Percentiles rank a stretch among this genome's conserved stretches.
Conservation (phyloP, 2,888 invertebrate species). For the Pollenia labialis region DNA sequence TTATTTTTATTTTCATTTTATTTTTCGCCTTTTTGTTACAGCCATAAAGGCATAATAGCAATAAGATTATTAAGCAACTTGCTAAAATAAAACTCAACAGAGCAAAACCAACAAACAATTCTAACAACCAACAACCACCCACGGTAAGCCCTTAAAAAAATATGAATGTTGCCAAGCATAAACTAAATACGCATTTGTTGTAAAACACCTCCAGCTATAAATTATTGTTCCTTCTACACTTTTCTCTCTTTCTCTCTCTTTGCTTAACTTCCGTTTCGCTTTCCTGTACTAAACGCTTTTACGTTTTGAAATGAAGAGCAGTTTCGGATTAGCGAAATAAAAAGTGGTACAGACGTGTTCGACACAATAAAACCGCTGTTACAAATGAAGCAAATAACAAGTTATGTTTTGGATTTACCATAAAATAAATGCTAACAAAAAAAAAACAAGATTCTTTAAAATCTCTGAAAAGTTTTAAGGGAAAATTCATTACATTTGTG, state of each 20-base stretch:
- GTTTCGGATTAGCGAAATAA: constrained; percentile 23
- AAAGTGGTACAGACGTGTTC: not conserved
- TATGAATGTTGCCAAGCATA: not conserved
- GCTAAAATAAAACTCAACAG: not conserved
- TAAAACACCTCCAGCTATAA: constrained; percentile 4
- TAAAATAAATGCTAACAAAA: not conserved
- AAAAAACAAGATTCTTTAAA: not conserved
- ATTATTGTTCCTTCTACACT: not conserved
- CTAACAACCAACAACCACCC: not conserved
- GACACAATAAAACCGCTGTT: not conserved
- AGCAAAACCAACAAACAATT: not conserved
- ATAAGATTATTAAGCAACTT: not conserved
- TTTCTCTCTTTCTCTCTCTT: no score
- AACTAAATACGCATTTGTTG: constrained; percentile 3
- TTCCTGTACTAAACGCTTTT: constrained; percentile 9
- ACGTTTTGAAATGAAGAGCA: constrained; percentile 11
- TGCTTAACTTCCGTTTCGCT: not conserved
- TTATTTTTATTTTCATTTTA: not conserved
- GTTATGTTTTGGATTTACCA: constrained; percentile 8
- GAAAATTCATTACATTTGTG: constrained; percentile 11
- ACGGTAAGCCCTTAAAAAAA: not conserved
- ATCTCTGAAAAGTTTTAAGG: constrained; percentile 25
- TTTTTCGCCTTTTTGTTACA: not conserved
- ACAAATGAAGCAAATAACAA: constrained; percentile 38
- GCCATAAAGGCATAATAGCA: constrained; percentile 1